Base-by-base conservation (phyloP, 2,797 vertebrate genomes). In the Phoebastria nigripes region DNA sequence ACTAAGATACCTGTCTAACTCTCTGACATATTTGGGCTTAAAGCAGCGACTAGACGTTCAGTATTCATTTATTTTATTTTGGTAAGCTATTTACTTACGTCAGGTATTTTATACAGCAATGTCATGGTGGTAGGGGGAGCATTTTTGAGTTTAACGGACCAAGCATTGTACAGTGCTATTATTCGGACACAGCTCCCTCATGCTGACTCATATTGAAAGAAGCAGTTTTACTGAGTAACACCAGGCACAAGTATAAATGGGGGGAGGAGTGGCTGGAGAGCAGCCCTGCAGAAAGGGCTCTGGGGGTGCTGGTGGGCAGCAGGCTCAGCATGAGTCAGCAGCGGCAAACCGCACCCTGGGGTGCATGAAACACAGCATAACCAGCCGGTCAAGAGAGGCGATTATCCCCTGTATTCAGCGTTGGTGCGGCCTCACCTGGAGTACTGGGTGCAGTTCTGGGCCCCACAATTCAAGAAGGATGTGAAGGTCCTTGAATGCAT, bases 221-320 rank as follows among this genome's bases (percentile, higher is more conserved):
- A 90, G 25, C 11, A 61, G 3, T 39, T 5, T 41, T 78, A 9
- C 17, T 37, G 41, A 51, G 13, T 61, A 84, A 28, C 6, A 2
- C 13, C 3, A 2, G 15, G 6, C 33, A 8, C 26, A 35, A 17
- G 15, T 42, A 3, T 37, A 28, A 41, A 24, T 0, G 8, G 63
- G 9, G 12, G 77, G 21, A 87, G 35, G 6, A 35, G 3, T 42
- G 47, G 18, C 69, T 46, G 69, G 21, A 41, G 8, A 71, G 10
- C 33, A 51, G n/a, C 41, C 16, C 35, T 78, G 22, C 42, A 21
- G 31, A 37, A 67, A 35, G 21, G 28, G 13, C 15, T 26, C 13
- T 63, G 28, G 15, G 24, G 11, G 2, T 56, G 73, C 67, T 51
- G 61, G 15, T 11, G 0, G 2, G 9, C 58, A 46, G 69, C 35